These are phyloP conservation scores for Teinopalpus imperialis DNA, from an alignment of 2,888 invertebrate species.

Conservation along the genomic window DNA sequence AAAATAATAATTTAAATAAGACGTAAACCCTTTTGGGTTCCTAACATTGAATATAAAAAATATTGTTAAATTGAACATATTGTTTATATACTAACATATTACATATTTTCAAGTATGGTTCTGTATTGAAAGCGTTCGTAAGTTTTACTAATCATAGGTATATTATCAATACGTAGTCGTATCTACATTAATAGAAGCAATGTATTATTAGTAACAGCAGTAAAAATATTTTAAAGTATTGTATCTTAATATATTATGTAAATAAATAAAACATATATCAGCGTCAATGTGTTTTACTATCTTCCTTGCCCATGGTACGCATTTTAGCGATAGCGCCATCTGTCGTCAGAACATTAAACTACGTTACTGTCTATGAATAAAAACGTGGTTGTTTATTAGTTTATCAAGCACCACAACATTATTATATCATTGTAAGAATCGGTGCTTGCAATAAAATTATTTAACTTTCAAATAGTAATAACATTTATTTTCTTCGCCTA, in stretches of 20 bases:
- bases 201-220: slow-evolving; percentile 49
- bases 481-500: not conserved
- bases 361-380: no score
- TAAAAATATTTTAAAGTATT: slow-evolving; percentile 37
- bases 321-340: slow-evolving; percentile 17
- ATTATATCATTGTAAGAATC: not conserved
- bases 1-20: no score
- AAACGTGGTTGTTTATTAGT: not conserved
- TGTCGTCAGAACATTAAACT: not conserved
- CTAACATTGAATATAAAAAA: no score
- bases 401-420: slow-evolving; percentile 3
- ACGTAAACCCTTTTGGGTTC: no score
- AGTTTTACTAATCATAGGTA: slow-evolving; percentile 12
- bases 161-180: slow-evolving; percentile 1
- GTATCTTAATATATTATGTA: slow-evolving; percentile 55
- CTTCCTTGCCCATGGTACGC: not conserved
- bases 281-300: slow-evolving; percentile 40
- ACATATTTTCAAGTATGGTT: no score
- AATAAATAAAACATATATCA: slow-evolving; percentile 69
- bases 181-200: slow-evolving; percentile 38
- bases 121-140: no score
- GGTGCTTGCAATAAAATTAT: not conserved
- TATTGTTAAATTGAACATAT: no score
- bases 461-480: not conserved
- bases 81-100: no score